Conservation (phyloP, 2,113 vertebrate species). For the Meles meles region DNA sequence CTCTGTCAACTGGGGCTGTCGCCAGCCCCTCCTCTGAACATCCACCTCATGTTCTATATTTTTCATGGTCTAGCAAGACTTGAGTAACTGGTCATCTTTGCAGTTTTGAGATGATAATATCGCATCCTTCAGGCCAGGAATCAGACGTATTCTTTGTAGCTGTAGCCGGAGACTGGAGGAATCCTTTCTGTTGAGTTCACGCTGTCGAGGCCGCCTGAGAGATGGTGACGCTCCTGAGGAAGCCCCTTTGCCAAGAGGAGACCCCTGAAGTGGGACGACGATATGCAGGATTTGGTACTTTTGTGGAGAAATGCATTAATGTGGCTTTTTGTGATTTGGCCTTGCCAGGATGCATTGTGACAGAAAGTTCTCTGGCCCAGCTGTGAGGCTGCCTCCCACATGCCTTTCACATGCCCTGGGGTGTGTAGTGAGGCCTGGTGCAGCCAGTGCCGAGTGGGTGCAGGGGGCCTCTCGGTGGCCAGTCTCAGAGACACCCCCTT, state of each 20-base stretch:
- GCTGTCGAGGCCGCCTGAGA: not conserved
- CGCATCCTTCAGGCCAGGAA: not conserved
- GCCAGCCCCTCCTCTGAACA: not conserved
- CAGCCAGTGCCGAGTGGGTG: fast-evolving
- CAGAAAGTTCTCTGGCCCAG: not conserved
- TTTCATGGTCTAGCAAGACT: not conserved
- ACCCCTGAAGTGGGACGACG: not conserved
- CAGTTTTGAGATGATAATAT: not conserved
- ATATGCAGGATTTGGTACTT: not conserved
- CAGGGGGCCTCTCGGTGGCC: not conserved
- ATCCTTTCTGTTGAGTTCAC: not conserved
- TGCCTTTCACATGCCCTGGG: not conserved
- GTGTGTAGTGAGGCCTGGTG: not conserved
- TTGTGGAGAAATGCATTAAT: not conserved
- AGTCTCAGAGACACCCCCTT: not conserved
- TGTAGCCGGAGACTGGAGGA: not conserved
- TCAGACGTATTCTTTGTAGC: not conserved
- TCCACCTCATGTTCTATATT: not conserved
- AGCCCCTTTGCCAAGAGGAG: not conserved
- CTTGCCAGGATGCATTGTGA: not conserved
- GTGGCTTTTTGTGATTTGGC: not conserved
- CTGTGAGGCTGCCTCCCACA: not conserved
- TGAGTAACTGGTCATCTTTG: not conserved
- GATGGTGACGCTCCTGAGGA: not conserved
- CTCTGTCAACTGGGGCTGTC: not conserved